Conservation (phyloP, 2,888 invertebrate genomes). For the Epirrhoe alternata region DNA sequence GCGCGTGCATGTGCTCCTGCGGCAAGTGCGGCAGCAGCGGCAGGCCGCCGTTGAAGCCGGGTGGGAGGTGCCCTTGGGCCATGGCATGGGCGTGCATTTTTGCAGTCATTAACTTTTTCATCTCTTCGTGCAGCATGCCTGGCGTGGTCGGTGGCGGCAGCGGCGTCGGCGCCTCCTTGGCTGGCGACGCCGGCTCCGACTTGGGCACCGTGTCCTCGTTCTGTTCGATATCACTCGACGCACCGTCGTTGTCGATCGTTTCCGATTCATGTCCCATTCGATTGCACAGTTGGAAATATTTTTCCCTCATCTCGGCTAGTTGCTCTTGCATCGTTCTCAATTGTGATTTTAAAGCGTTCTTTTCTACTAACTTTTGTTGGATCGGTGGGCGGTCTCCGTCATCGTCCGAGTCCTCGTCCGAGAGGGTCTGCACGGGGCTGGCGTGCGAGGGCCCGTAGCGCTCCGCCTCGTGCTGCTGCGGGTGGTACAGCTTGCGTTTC, state of each 20-base stretch:
- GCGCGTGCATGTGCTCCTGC: conserved; percentile 83
- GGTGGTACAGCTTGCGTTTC: conserved; percentile 97
- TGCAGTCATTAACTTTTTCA: conserved; percentile 88
- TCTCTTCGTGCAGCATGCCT: conserved; percentile 85
- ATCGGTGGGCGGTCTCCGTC: conserved; percentile 92
- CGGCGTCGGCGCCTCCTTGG: conserved; percentile 81
- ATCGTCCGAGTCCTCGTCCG: conserved; percentile 91
- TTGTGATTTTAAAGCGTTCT: conserved; percentile 94
- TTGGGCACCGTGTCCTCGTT: conserved; percentile 81
- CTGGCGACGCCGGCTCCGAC: conserved; percentile 85
- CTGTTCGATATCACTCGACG: conserved; percentile 89
- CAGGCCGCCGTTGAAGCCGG: conserved; percentile 85
- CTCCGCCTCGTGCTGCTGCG: conserved; percentile 94
- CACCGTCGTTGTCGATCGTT: conserved; percentile 90
- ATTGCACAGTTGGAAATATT: conserved; percentile 94
- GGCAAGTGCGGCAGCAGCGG: conserved; percentile 85
- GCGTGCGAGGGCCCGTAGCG: conserved; percentile 82
- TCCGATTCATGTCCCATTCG: conserved; percentile 93
- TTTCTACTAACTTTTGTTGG: conserved; percentile 93
- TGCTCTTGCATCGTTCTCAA: conserved; percentile 95
- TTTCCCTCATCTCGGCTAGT: conserved; percentile 95
- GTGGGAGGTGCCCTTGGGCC: conserved; percentile 84
- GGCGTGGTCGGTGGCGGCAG: conserved; percentile 73
- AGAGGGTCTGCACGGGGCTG: conserved; percentile 76
- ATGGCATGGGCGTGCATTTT: conserved; percentile 86